Evolutionary conservation across 2,797 vertebrate species (phyloP), one percentile per base, ranked within the genome.

Genomic region (Hybognathus amarus): DNA sequence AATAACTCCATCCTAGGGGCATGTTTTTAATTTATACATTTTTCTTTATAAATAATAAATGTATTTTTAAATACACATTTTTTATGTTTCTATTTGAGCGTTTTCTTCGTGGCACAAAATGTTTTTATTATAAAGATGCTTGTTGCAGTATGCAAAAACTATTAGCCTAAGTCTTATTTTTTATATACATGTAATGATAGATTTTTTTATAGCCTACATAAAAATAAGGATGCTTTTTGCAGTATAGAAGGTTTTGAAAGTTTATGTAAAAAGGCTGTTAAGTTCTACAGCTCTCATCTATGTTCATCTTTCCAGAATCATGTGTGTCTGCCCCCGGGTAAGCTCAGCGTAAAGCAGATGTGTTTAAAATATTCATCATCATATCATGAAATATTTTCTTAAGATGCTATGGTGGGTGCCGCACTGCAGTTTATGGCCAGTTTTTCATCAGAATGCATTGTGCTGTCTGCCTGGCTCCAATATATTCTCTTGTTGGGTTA

Each of bases 381-480:
- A 79, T 87, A 87, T 88, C 67, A 87, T 88, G 87, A 92, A 90
- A 90, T 91, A 89, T 89, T 89, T 89, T 89, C 89, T 92, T 89
- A 83, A 89, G 92, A 91, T 92, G 92, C 91, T 92, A 91, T 63
- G 70, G 79, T 77, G 89, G 90, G 91, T 95, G 95, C 94, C 94
- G 95, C 95, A 96, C 89, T 96, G 95, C 95, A 95, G 95, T 93
- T 94, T 94, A 93, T 93, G 90, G 92, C 88, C 89, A 89, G 89
- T 92, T 88, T 92, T 90, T 92, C 79, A 81, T 69, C 64, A 54
- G 83, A 73, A 87, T 73, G 69, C 74, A 30, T 69, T 27, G 69
- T 63, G 52, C 66, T 79, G 56, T 82, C 85, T 86, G 85, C 80
- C 80, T 89, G 79, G 84, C 63, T 88, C 85, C 77, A 74, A 79